Evolutionary conservation across 2,888 invertebrate species (phyloP).

Genomic region (Tenthredo amoena): DNA sequence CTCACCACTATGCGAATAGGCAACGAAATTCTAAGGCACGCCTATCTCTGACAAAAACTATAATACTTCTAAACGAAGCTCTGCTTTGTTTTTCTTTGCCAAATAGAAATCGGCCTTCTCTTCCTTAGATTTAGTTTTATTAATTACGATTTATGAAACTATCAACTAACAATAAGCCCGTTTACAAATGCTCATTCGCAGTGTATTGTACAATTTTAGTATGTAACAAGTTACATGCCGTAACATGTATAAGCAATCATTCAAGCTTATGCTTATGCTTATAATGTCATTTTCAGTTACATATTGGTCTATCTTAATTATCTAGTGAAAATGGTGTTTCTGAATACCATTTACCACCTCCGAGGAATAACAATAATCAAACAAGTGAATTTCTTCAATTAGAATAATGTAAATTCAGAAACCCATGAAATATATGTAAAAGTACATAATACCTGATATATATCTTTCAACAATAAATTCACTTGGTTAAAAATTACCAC

Average conservation of each 20-base stretch:
- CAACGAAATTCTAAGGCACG: conserved; percentile 24
- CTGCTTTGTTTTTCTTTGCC: not conserved
- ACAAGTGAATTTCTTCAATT: not conserved
- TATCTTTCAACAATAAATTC: conserved; percentile 1
- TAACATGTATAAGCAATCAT: not conserved
- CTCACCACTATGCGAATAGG: not conserved
- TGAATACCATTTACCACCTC: not conserved
- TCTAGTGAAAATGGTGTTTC: not conserved
- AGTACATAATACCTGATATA: conserved; percentile 8
- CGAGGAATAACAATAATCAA: conserved; percentile 1
- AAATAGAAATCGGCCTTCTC: conserved; percentile 8
- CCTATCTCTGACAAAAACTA: conserved; percentile 16
- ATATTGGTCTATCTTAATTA: conserved; percentile 5
- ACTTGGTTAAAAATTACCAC: conserved; percentile 28
- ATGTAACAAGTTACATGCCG: not conserved
- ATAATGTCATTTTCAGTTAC: not conserved
- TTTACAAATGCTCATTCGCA: not conserved
- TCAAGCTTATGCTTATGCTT: not conserved
- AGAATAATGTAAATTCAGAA: not conserved
- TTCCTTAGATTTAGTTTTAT: not conserved
- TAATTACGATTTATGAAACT: not conserved
- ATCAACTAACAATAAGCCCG: not conserved
- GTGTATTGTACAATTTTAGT: not conserved
- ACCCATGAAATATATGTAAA: not conserved
- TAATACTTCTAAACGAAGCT: not conserved